Conservation (phyloP, 64 coral and sea anemone species). For the Stylophora pistillata region DNA sequence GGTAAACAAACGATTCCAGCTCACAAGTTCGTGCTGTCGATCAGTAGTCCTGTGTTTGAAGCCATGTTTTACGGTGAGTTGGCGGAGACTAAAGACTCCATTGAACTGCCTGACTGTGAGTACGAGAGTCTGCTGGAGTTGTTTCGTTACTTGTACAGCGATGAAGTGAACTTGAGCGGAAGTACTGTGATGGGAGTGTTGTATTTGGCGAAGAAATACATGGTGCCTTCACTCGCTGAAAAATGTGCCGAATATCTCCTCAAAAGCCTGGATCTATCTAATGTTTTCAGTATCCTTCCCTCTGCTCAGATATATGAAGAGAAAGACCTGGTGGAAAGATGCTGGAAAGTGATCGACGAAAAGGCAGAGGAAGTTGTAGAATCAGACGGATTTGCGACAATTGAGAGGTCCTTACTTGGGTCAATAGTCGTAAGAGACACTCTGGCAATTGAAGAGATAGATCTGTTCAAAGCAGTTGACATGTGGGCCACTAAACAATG, state of each 20-base stretch:
- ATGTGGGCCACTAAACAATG: too few relatives aligned
- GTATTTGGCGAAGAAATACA: too few relatives aligned
- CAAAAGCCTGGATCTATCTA: background rate
- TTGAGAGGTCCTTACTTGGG: conserved; percentile 2
- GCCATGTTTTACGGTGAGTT: too few relatives aligned
- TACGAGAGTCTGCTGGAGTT: too few relatives aligned
- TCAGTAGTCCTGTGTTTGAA: too few relatives aligned
- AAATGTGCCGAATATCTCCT: background rate
- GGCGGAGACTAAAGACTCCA: too few relatives aligned
- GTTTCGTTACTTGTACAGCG: too few relatives aligned
- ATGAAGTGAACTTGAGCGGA: too few relatives aligned
- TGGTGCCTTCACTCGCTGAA: conserved; percentile 1
- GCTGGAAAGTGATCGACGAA: background rate
- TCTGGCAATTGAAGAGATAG: background rate
- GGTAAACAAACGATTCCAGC: too few relatives aligned
- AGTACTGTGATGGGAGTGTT: too few relatives aligned
- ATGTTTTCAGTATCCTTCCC: background rate
- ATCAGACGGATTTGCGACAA: background rate
- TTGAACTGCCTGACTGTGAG: too few relatives aligned
- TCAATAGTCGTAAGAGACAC: background rate
- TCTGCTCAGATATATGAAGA: background rate
- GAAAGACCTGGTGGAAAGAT: background rate
- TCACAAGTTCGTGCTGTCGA: background rate
- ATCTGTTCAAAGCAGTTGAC: too few relatives aligned
- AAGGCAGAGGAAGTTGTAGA: background rate